Base-by-base conservation (phyloP, 2,888 invertebrate genomes). In the Bellardia bayeri region DNA sequence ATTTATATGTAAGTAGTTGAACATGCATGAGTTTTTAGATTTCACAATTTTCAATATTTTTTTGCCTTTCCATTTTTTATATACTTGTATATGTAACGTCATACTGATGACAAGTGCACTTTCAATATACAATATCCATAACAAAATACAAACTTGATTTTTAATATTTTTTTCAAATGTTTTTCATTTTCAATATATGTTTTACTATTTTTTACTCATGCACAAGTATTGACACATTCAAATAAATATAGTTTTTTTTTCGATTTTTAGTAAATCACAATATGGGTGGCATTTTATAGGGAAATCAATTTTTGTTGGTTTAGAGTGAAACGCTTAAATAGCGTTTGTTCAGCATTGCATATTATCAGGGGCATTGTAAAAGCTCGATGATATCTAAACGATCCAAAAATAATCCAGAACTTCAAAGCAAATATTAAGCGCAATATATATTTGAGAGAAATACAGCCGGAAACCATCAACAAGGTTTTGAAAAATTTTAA, bases 101-200 rank as follows among this genome's bases (percentile, higher is more conserved):
- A 80, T 71, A 63, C 23, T 63, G 80, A 63, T 71, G 80, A 80
- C 80, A 80, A 71, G 80, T 63, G 51, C 80, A 80, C 63, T 80
- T 80, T 71, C 80, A 63, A 63, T 80, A 80, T 61, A 49, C 42
- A 69, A 79, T 80, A 80, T 71, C 61, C 37, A 61, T 71, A 71
- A 63, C 71, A 80, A 80, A 54, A 80, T n/a, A 80, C 51, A 51
- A 80, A 40, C 80, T 82, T 68, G 82, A 82, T 75, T 82, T 82
- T 75, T 37, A 56, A 68, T 66, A 45, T 51, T 51, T 58, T 80
- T 72, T 54, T 64, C 14, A 56, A 42, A 23, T 16, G 51, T 51
- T 51, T 76, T 40, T 23, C 23, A 23, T 23, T 23, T 49, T 61
- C 14, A 45, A 76, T 42, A 42, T 79, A 42, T 71, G 9, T 30